These are phyloP conservation scores for Napeogenes sylphis DNA, from an alignment of 2,888 invertebrate species.

Conservation along the genomic window DNA sequence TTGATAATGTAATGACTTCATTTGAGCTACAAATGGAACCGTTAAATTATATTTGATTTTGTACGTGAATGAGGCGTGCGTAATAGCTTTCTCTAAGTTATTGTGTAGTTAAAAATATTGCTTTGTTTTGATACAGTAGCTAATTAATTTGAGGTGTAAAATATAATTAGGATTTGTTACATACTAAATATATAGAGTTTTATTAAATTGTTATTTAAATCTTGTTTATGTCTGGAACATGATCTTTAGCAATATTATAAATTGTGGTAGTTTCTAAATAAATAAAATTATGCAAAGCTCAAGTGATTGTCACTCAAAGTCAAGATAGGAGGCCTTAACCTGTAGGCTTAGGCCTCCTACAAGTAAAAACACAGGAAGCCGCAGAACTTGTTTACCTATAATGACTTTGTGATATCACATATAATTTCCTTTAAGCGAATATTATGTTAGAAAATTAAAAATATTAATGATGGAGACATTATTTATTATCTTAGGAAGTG, in stretches of 20 bases:
- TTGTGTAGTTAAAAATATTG: neutral
- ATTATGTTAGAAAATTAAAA: slow-evolving; percentile 32
- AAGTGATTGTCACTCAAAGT: slow-evolving; percentile 5
- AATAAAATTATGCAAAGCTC: slow-evolving; percentile 7
- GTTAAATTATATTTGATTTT: slow-evolving; percentile 31
- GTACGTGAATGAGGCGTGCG: slow-evolving; percentile 18
- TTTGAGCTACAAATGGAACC: slow-evolving; percentile 34
- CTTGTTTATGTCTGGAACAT: neutral
- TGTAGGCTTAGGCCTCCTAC: slow-evolving; percentile 12
- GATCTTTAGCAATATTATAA: neutral
- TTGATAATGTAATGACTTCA: slow-evolving; percentile 40
- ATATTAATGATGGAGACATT: slow-evolving; percentile 27
- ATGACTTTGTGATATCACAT: slow-evolving; percentile 19
- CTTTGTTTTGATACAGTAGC: slow-evolving; percentile 3
- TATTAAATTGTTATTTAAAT: too few relatives aligned
- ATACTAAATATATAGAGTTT: too few relatives aligned
- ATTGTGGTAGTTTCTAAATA: neutral
- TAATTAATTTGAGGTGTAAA: neutral
- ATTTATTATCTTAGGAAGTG: slow-evolving; percentile 38
- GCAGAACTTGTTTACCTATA: slow-evolving; percentile 24
- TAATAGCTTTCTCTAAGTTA: slow-evolving; percentile 25
- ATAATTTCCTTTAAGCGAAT: slow-evolving; percentile 25
- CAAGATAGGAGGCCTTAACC: slow-evolving; percentile 3
- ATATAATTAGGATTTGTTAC: too few relatives aligned
- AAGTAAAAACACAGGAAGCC: slow-evolving; percentile 26